Percentiles rank a stretch among this genome's conserved stretches.
Conservation (phyloP, 2,113 vertebrate species). For the Laticauda laticaudata region DNA sequence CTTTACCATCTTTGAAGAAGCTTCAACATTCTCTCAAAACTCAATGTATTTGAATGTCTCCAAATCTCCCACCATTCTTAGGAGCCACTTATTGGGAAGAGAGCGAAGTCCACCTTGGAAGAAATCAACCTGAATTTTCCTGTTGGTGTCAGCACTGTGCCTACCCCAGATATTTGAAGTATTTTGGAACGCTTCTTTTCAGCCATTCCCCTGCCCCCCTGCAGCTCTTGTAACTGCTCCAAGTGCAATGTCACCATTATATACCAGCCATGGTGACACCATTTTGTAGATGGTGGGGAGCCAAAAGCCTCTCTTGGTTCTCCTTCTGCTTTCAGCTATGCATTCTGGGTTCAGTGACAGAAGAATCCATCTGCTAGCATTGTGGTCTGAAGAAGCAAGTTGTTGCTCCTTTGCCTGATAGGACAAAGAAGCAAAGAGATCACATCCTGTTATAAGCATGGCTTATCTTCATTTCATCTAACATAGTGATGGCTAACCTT, state of each 20-base stretch:
- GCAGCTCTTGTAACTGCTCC: neutral
- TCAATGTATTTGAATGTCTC: neutral
- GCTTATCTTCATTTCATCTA: neutral
- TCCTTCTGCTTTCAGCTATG: neutral
- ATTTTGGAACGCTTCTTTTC: neutral
- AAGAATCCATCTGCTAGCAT: neutral
- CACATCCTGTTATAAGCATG: neutral
- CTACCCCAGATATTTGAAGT: neutral
- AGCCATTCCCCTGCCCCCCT: neutral
- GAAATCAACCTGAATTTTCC: neutral
- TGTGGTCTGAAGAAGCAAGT: neutral
- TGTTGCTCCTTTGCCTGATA: neutral
- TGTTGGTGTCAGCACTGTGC: neutral
- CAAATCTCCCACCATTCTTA: neutral
- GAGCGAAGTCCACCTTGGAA: neutral
- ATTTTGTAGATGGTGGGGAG: neutral
- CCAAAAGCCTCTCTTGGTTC: neutral
- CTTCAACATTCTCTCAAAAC: neutral
- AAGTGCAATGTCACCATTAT: neutral
- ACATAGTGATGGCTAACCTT: too few relatives aligned
- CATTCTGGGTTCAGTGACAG: neutral
- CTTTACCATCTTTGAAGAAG: neutral
- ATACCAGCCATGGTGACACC: neutral
- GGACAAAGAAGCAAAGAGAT: neutral
- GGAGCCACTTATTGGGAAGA: neutral